These are phyloP conservation scores for Crenichthys baileyi DNA, from an alignment of 2,797 vertebrate species.

Conservation along the genomic window DNA sequence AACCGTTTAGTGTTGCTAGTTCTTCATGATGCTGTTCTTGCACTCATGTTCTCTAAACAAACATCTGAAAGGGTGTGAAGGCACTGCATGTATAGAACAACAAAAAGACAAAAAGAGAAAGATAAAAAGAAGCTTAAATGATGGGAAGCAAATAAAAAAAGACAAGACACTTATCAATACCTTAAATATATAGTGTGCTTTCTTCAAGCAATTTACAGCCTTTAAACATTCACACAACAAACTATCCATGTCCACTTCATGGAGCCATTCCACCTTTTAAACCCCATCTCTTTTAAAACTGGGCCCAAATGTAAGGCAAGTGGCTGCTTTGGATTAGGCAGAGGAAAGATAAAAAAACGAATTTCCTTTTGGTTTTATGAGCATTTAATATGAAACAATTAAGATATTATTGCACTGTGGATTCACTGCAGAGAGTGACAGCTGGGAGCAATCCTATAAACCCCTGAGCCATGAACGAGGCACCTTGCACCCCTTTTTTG, in stretches of 20 bases:
- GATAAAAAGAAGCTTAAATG: neutral
- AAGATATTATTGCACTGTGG: constrained; percentile 73
- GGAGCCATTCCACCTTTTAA: constrained; percentile 70
- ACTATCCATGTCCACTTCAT: constrained; percentile 55
- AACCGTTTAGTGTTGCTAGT: neutral
- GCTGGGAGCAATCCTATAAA: constrained; percentile 82
- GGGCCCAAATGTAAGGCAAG: constrained; percentile 76
- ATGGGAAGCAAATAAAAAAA: too few relatives aligned
- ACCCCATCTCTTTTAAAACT: constrained; percentile 59
- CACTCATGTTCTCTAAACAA: neutral
- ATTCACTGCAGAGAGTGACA: constrained; percentile 76
- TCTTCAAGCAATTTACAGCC: constrained; percentile 48
- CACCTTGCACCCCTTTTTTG: constrained; percentile 60
- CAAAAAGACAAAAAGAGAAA: neutral
- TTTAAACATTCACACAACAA: constrained; percentile 55
- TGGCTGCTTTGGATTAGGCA: constrained; percentile 75
- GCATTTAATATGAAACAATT: constrained; percentile 84
- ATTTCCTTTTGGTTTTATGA: constrained; percentile 80
- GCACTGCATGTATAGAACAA: neutral
- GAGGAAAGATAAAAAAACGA: constrained; percentile 55
- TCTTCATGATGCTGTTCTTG: neutral
- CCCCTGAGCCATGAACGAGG: constrained; percentile 71
- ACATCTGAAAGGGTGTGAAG: constrained; percentile 2
- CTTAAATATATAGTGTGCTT: constrained; percentile 22
- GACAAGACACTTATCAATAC: neutral